phyloP scores from a whole-genome alignment of 2,113 vertebrate species.

The Diadophis punctatus region DNA sequence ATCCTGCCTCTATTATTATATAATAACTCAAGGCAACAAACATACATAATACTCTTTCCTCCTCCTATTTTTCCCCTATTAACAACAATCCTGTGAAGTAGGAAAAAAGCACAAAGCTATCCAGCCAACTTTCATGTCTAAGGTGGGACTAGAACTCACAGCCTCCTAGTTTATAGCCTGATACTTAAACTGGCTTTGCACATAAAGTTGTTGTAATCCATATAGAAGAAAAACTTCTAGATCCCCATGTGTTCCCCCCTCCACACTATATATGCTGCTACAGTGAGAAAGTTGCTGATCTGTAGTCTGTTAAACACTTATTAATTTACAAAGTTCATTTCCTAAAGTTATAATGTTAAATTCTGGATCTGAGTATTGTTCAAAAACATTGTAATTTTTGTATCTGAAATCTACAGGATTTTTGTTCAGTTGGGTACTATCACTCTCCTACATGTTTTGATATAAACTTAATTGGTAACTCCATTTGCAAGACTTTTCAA shows the following conservation, averaged over 20 bases:
- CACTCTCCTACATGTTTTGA: background rate
- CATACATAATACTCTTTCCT: background rate
- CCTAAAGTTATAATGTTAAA: background rate
- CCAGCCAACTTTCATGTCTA: background rate
- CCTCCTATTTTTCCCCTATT: background rate
- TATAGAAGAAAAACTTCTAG: background rate
- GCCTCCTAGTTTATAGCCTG: background rate
- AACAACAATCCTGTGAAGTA: background rate
- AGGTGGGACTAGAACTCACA: background rate
- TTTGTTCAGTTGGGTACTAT: background rate
- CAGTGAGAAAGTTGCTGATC: background rate
- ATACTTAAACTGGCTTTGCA: background rate
- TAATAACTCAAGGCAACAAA: background rate
- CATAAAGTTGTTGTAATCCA: background rate
- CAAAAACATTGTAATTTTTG: background rate
- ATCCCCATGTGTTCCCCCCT: background rate
- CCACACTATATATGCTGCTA: background rate
- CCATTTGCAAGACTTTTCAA: background rate
- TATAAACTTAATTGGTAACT: background rate
- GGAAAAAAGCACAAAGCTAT: background rate
- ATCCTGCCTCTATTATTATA: background rate
- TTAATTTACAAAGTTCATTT: background rate
- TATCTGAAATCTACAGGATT: background rate
- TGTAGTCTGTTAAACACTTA: background rate
- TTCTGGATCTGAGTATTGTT: background rate